Evolutionary conservation across 2,888 invertebrate species (phyloP).

Genomic region (Tipula confusa): DNA sequence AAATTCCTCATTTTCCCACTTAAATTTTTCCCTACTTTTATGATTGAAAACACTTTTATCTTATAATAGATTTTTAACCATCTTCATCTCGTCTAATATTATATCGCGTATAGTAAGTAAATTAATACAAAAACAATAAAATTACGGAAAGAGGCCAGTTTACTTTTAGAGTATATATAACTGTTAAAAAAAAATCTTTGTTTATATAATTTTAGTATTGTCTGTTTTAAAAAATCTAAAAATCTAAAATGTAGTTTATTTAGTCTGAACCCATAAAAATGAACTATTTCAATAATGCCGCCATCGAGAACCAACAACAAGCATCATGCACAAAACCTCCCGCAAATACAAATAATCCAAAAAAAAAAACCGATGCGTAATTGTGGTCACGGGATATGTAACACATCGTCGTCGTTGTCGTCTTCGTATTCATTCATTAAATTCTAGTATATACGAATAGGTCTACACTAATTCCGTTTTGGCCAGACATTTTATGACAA

Average conservation of each 20-base stretch:
- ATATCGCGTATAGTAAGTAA: too few relatives aligned
- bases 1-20: neutral
- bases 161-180: neutral
- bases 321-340: neutral
- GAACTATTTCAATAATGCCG: neutral
- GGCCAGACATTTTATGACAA: neutral
- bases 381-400: neutral
- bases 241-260: neutral
- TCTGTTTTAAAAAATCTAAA: neutral
- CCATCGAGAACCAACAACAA: neutral
- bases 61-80: neutral
- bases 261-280: neutral
- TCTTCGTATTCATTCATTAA: too few relatives aligned
- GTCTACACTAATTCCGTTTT: too few relatives aligned
- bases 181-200: neutral
- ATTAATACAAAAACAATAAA: constrained; percentile 12
- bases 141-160: neutral
- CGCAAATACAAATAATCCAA: too few relatives aligned
- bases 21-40: neutral
- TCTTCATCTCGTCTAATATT: neutral
- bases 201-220: neutral
- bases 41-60: neutral
- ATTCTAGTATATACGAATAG: too few relatives aligned
- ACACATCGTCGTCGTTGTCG: too few relatives aligned
- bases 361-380: neutral